Base-by-base conservation (phyloP, 2,888 invertebrate species). In the Poecilus cupreus region DNA sequence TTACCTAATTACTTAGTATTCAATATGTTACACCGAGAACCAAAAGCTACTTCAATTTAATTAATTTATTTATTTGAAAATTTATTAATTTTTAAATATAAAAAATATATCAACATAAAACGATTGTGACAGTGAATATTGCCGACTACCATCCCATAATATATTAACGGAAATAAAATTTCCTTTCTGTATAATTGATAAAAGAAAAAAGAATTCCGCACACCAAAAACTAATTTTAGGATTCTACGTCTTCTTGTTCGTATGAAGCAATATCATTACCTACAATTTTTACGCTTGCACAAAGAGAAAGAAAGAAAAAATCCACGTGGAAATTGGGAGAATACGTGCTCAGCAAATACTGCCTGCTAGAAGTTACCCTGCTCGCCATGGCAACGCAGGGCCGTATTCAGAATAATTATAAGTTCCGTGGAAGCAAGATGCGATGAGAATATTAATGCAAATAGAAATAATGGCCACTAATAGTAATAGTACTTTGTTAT, bases 211-310 rank as follows among this genome's bases (percentile, higher is more conserved):
- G 24, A 72, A 46, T 46, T 22, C 16, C 2, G 39, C 8, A 75
- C 49, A 75, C 51, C 51, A 51, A 75, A 72, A 75, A 51, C 49
- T 75, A 75, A 75, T 75, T 75, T 75, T 13, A 51, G 13, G 51
- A 75, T 51, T 1, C 51, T 22, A 51, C 32, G 16, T 75, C 75
- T 49, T 51, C 26, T 32, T 51, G 49, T 39, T 39, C 39, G 39
- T 51, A 75, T 51, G 51, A 75, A 75, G 75, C 49, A 75, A 75
- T 51, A 75, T 32, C 75, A 49, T 75, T 75, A 75, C 32, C 64
- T 68, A 68, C 32, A 68, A 68, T 49, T 46, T 49, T 75, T 75
- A 46, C 72, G 46, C 72, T 51, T 26, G 51, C 26, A 75, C 16
- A 75, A 75, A 75, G 75, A 32, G 32, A 75, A 49, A 26, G 32